Conservation (phyloP, 2,888 invertebrate genomes). For the Eupeodes latifasciatus region DNA sequence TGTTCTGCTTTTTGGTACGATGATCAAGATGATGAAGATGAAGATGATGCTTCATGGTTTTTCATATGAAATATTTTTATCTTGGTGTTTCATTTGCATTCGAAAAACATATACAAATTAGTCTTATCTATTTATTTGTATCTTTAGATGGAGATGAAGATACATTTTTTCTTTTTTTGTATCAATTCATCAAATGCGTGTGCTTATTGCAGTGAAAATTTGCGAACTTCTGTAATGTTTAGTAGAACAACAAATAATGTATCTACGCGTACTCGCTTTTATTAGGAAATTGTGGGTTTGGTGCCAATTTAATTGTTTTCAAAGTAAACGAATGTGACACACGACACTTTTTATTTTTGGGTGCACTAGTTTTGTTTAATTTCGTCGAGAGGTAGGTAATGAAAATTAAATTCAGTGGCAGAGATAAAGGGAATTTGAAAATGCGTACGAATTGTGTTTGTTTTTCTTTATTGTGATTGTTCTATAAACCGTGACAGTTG, state of each 20-base stretch:
- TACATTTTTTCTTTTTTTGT: background rate
- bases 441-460: constrained; percentile 14
- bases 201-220: constrained; percentile 44
- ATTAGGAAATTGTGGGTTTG: constrained; percentile 40
- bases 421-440: constrained; percentile 25
- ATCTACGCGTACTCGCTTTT: background rate
- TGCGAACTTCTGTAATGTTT: constrained; percentile 52
- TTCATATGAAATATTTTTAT: constrained; percentile 67
- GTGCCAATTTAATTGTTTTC: constrained; percentile 56
- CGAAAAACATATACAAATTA: constrained; percentile 38
- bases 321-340: constrained; percentile 56
- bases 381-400: constrained; percentile 28
- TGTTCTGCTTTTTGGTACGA: constrained; percentile 17
- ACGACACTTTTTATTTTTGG: constrained; percentile 63
- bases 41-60: constrained; percentile 56
- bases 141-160: background rate
- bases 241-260: constrained; percentile 50
- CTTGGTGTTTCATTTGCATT: constrained; percentile 69
- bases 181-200: constrained; percentile 48
- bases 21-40: constrained; percentile 23
- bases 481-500: constrained; percentile 70
- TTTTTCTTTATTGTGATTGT: constrained; percentile 48
- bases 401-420: constrained; percentile 11
- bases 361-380: constrained; percentile 38
- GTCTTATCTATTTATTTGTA: constrained; percentile 18